phyloP scores from a whole-genome alignment of 2,888 invertebrate species.

The Ceraclea dissimilis region DNA sequence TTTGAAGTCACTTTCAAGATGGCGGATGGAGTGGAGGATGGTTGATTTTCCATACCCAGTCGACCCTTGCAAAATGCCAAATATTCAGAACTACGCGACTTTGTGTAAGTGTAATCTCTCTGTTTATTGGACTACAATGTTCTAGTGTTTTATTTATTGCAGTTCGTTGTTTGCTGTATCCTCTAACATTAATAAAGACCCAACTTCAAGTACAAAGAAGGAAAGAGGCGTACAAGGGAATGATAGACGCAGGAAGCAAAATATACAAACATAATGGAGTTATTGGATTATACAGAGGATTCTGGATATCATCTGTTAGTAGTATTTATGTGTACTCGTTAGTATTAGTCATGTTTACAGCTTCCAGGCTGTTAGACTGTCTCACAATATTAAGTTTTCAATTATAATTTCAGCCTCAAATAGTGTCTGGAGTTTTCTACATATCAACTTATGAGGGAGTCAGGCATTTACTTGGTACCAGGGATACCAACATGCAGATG shows the following conservation, averaged over 20 bases:
- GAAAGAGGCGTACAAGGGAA: conserved; percentile 76
- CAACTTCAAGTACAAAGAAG: conserved; percentile 82
- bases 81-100: too few relatives aligned
- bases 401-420: conserved; percentile 51
- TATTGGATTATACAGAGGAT: conserved; percentile 85
- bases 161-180: conserved; percentile 75
- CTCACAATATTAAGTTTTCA: too few relatives aligned
- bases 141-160: conserved; percentile 15
- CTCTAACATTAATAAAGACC: conserved; percentile 89
- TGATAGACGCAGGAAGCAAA: conserved; percentile 82
- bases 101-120: too few relatives aligned
- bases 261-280: conserved; percentile 80
- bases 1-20: too few relatives aligned
- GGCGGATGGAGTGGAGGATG: too few relatives aligned
- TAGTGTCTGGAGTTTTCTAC: conserved; percentile 81
- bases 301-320: conserved; percentile 83
- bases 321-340: too few relatives aligned
- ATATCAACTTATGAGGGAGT: conserved; percentile 92
- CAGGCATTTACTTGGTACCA: conserved; percentile 66
- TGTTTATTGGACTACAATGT: too few relatives aligned
- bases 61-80: too few relatives aligned
- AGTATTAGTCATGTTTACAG: too few relatives aligned
- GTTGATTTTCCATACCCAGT: too few relatives aligned
- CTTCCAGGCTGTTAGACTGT: too few relatives aligned
- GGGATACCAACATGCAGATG: conserved; percentile 55